Evolutionary conservation across 2,797 vertebrate species (phyloP).

Genomic region (Telmatherina bonti): DNA sequence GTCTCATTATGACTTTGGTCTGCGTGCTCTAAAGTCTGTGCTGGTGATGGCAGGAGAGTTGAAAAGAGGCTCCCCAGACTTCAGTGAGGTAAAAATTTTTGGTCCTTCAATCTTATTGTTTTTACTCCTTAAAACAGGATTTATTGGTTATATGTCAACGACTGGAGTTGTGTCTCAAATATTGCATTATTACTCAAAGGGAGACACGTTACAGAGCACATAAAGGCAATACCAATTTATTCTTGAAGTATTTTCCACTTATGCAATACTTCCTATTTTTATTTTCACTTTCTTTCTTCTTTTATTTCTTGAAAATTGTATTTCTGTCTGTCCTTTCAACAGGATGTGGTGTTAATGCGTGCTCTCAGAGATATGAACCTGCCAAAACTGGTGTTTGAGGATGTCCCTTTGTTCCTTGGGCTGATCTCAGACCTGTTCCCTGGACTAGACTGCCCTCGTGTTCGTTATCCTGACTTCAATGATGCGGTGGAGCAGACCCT

Average conservation of each 20-base stretch:
- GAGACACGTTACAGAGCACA: background rate
- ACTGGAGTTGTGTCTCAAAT: background rate
- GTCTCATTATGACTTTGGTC: constrained; percentile 97
- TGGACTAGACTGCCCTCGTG: constrained; percentile 93
- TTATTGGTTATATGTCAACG: background rate
- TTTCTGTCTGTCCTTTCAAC: constrained; percentile 10
- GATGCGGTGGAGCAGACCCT: constrained; percentile 90
- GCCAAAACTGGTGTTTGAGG: constrained; percentile 97
- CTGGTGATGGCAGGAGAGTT: constrained; percentile 97
- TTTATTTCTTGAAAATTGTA: background rate
- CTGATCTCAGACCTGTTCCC: constrained; percentile 96
- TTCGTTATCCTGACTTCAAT: constrained; percentile 91
- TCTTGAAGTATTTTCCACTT: background rate
- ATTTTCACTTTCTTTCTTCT: background rate
- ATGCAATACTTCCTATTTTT: background rate
- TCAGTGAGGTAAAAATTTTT: constrained; percentile 87
- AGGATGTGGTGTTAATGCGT: constrained; percentile 98
- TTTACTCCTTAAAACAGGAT: background rate
- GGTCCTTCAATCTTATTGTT: background rate
- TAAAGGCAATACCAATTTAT: background rate
- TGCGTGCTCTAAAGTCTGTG: constrained; percentile 96
- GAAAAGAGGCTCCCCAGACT: constrained; percentile 91
- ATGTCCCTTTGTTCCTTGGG: constrained; percentile 95
- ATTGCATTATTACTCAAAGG: background rate
- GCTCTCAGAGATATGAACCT: constrained; percentile 97